Conservation (phyloP, 2,888 invertebrate genomes). For the Eremobia ochroleuca region DNA sequence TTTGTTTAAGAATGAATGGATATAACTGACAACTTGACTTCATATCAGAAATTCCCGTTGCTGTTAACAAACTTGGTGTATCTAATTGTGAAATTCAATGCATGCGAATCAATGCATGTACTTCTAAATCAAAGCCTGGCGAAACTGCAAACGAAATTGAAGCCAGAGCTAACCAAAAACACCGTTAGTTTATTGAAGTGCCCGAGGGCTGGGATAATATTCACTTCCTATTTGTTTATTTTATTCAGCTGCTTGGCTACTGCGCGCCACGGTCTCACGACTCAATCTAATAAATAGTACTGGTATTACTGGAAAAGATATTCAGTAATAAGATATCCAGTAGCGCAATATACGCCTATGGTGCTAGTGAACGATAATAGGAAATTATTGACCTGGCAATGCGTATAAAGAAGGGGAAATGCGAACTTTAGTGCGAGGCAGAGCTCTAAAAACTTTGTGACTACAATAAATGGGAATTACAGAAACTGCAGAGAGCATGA, state of each 20-base stretch:
- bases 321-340: conserved; percentile 87
- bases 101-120: conserved; percentile 28
- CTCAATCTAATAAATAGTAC: conserved; percentile 90
- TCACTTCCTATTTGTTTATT: conserved; percentile 86
- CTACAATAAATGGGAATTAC: conserved; percentile 58
- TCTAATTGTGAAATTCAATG: conserved; percentile 41
- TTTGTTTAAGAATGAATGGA: conserved; percentile 58
- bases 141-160: conserved; percentile 45
- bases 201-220: conserved; percentile 72
- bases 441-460: conserved; percentile 52
- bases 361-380: conserved; percentile 80
- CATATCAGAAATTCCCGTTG: conserved; percentile 50
- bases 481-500: conserved; percentile 36
- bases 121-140: conserved; percentile 51
- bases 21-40: conserved; percentile 51
- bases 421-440: conserved; percentile 52
- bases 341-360: conserved; percentile 80
- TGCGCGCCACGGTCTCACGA: conserved; percentile 86
- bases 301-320: conserved; percentile 84
- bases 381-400: conserved; percentile 80
- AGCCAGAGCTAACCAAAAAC: conserved; percentile 66
- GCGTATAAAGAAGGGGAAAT: conserved; percentile 69
- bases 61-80: conserved; percentile 27
- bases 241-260: conserved; percentile 81
- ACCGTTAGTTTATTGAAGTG: conserved; percentile 77